A percentile compares a stretch with the other conserved stretches of the same genome.
phyloP scores from a whole-genome alignment of 2,888 invertebrate species.

The Ephialtes manifestator region DNA sequence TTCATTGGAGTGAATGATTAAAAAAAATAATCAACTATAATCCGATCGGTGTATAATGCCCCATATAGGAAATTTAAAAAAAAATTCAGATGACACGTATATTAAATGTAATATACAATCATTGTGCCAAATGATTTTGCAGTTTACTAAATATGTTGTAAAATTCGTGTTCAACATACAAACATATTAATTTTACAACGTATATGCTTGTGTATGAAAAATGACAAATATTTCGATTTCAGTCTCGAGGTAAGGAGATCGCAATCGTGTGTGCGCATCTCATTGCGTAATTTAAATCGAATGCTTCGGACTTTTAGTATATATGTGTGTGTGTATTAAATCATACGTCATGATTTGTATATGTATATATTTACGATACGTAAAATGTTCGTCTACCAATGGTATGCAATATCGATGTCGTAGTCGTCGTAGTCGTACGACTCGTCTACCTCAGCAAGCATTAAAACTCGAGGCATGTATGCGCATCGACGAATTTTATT shows the following conservation, averaged over 20 bases:
- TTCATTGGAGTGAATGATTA: no score
- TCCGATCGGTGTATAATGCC: no score
- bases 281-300: constrained; percentile 46
- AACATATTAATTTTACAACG: no score
- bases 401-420: constrained; percentile 15
- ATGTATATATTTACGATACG: background rate
- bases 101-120: no score
- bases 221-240: constrained; percentile 10
- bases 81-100: no score
- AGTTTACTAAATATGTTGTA: no score
- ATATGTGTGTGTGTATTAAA: background rate
- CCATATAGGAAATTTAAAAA: no score
- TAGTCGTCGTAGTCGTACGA: constrained; percentile 2
- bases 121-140: no score
- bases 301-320: constrained; percentile 10
- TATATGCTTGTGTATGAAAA: no score
- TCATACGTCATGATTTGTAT: background rate
- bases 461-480: constrained; percentile 51
- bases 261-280: constrained; percentile 28
- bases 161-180: no score
- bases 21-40: no score
- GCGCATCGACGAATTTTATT: constrained; percentile 42
- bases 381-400: background rate
- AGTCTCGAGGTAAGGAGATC: background rate
- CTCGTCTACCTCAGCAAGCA: background rate